Evolutionary conservation across 2,113 vertebrate genomes (phyloP), one percentile per base, ranked within the genome.

Genomic region (Alosa alosa): DNA sequence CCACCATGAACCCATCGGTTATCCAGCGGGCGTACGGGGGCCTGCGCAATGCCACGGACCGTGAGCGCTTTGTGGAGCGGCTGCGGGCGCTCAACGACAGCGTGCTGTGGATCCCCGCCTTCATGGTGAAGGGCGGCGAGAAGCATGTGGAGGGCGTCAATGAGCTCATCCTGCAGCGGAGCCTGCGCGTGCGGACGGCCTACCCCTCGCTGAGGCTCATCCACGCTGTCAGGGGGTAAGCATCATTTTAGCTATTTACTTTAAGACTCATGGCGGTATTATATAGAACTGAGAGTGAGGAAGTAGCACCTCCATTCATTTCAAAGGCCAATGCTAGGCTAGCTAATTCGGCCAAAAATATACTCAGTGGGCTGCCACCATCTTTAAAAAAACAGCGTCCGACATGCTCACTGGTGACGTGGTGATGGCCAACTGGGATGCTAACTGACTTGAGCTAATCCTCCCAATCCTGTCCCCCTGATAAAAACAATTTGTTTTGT

Each of bases 1-100:
- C 97, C 93, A 97, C 97, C 89, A 97, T 97, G 97, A 97, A 97
- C 86, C 97, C 97, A 86, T 97, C 97, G 87, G 97, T 97, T 90
- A 96, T 97, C 90, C 96, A 97, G 93, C 96, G 96, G 94, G 96
- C 95, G 39, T 97, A 96, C 91, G 95, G 96, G 93, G 95, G 96
- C 88, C 96, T 97, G 94, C 94, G 90, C 84, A 96, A 97, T 91
- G 95, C 96, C 89, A 96, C 93, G 89, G 96, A 96, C 93, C 94
- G 93, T 93, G 95, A 95, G 92, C 95, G 93, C 92, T 97, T 97
- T 92, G 95, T 97, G 84, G 94, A 55, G 88, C 96, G 97, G 90
- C 95, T 97, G 55, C 95, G 93, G 57, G 94, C 96, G 94, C 95
- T 97, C 92, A 97, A 97, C 93, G 95, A 96, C 93, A 97, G 97